Percentiles rank a stretch among this genome's conserved stretches.
Evolutionary conservation across 2,888 invertebrate genomes (phyloP).

Genomic region (Oscheius myriophilus): DNA sequence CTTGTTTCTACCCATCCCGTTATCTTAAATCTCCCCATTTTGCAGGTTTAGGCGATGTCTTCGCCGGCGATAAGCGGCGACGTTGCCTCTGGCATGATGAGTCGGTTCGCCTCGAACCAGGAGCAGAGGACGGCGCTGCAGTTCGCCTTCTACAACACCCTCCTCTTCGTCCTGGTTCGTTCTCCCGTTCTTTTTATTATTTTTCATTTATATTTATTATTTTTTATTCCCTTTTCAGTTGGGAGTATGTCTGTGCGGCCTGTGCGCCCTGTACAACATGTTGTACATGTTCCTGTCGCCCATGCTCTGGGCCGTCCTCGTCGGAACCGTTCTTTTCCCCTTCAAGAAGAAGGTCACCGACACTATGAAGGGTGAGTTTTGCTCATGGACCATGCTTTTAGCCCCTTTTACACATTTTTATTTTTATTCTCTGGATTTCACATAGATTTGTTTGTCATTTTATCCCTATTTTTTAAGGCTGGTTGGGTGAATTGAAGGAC

Average conservation of each 20-base stretch:
- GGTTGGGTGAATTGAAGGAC: slow-evolving; percentile 59
- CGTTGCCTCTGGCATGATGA: slow-evolving; percentile 32
- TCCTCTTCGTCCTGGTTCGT: slow-evolving; percentile 61
- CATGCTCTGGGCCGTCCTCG: slow-evolving; percentile 91
- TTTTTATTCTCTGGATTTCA: too few species aligned
- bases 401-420: too few species aligned
- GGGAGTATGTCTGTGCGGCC: slow-evolving; percentile 74
- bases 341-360: slow-evolving; percentile 86
- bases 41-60: too few species aligned
- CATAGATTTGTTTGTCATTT: not conserved
- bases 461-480: slow-evolving; percentile 40
- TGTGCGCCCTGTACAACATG: slow-evolving; percentile 80
- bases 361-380: slow-evolving; percentile 37
- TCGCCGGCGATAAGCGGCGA: slow-evolving; percentile 17
- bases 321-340: slow-evolving; percentile 96
- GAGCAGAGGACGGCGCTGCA: slow-evolving; percentile 64
- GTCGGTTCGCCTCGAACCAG: slow-evolving; percentile 34
- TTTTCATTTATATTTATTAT: not conserved
- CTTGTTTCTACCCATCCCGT: not conserved
- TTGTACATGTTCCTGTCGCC: slow-evolving; percentile 79
- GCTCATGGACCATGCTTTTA: not conserved
- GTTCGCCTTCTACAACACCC: slow-evolving; percentile 66
- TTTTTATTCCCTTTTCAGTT: slow-evolving; percentile 48
- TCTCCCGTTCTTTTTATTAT: not conserved
- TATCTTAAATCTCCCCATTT: too few species aligned